phyloP scores from a whole-genome alignment of 2,888 invertebrate genomes.

The Labia minor region DNA sequence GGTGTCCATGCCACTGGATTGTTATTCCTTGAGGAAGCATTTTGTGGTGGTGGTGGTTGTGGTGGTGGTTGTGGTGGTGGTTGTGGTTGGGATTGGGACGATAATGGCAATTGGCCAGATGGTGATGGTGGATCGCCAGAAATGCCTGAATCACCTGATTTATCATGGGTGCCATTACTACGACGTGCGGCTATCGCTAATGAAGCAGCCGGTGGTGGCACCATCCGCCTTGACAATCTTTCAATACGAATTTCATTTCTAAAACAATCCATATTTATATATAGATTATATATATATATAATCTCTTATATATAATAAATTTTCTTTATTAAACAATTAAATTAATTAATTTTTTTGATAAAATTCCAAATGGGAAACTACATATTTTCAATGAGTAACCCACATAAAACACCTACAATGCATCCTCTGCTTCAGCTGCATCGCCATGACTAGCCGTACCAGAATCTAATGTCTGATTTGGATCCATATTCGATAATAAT shows the following conservation, averaged over 20 bases:
- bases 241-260: neutral
- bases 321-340: no score
- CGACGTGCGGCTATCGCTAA: slow-evolving; percentile 15
- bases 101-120: neutral
- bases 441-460: slow-evolving; percentile 31
- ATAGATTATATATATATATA: neutral
- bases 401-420: slow-evolving; percentile 43
- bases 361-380: no score
- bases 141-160: slow-evolving; percentile 75
- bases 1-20: slow-evolving; percentile 64
- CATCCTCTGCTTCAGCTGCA: slow-evolving; percentile 43
- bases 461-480: slow-evolving; percentile 31
- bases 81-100: slow-evolving; percentile 14
- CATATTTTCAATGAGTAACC: no score
- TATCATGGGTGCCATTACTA: slow-evolving; percentile 43
- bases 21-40: slow-evolving; percentile 19
- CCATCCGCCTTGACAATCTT: slow-evolving; percentile 21
- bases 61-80: no score
- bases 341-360: no score
- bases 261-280: no score
- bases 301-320: neutral
- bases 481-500: slow-evolving; percentile 53
- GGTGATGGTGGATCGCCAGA: slow-evolving; percentile 43
- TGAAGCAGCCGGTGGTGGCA: slow-evolving; percentile 13
- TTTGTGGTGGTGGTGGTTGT: no score